A percentile compares a stretch with the other conserved stretches of the same genome.
Evolutionary conservation across 1,140 invertebrate genomes (phyloP).

Genomic region (Rhysida immarginata): DNA sequence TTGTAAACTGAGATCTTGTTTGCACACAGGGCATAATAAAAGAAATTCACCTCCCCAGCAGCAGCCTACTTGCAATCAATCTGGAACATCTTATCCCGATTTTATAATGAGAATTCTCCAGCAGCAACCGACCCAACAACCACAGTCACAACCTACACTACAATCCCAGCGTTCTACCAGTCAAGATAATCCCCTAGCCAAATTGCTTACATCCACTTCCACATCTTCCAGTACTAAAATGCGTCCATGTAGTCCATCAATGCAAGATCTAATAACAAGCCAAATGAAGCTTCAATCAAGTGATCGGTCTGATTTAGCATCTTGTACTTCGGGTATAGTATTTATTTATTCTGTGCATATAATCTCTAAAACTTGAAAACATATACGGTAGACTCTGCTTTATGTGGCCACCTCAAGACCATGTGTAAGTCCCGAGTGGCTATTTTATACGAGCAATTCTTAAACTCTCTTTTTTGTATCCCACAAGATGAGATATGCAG

Average conservation of each 20-base stretch:
- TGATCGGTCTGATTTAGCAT: not conserved
- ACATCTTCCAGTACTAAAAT: not conserved
- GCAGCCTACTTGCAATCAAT: not conserved
- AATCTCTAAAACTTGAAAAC: too few relatives aligned
- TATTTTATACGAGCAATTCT: too few relatives aligned
- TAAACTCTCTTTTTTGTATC: too few relatives aligned
- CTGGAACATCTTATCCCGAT: not conserved
- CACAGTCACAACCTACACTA: not conserved
- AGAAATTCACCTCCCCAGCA: slow-evolving; percentile 4
- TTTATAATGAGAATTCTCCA: not conserved
- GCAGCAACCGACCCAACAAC: slow-evolving; percentile 16
- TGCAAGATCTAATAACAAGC: not conserved
- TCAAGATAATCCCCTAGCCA: slow-evolving; percentile 18
- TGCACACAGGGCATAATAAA: too few relatives aligned
- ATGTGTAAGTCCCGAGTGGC: too few relatives aligned
- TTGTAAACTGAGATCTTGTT: too few relatives aligned
- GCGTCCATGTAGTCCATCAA: not conserved
- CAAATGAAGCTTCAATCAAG: not conserved
- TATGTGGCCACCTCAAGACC: too few relatives aligned
- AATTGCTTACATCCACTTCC: slow-evolving; percentile 8
- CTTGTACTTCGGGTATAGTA: too few relatives aligned
- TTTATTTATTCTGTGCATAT: too few relatives aligned
- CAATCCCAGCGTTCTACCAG: not conserved
- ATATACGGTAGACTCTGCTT: too few relatives aligned
- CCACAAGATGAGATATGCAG: too few relatives aligned